Conservation (phyloP, 1,140 invertebrate genomes). For the Saxidomus purpurata region DNA sequence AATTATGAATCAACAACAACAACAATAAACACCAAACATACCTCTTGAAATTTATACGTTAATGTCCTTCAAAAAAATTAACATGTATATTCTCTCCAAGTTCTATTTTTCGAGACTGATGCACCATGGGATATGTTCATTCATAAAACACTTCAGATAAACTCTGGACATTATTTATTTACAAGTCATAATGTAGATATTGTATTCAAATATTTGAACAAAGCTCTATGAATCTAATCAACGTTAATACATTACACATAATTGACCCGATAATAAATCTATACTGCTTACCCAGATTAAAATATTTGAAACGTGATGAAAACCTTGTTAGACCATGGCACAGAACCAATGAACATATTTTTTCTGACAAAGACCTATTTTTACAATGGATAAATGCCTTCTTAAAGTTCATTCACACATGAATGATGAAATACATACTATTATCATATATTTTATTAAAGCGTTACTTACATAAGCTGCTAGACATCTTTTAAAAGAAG, state of each 20-base stretch:
- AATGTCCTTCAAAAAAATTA: neutral
- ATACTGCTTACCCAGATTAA: conserved; percentile 21
- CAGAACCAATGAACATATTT: neutral
- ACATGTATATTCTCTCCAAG: neutral
- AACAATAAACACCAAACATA: too few species aligned
- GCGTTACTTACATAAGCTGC: neutral
- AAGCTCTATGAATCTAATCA: neutral
- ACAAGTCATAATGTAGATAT: conserved; percentile 35
- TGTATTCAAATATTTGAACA: conserved; percentile 49
- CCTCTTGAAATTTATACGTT: neutral
- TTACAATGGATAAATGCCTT: neutral
- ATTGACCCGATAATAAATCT: conserved; percentile 21
- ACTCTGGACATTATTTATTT: conserved; percentile 1
- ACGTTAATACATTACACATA: neutral
- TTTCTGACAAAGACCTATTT: conserved; percentile 13
- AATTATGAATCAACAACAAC: too few species aligned
- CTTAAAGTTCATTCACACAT: conserved; percentile 25
- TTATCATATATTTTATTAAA: neutral
- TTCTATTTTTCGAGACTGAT: neutral
- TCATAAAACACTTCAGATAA: conserved; percentile 12
- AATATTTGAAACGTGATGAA: neutral
- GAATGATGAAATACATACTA: neutral
- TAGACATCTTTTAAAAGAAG: neutral
- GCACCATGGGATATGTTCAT: neutral
- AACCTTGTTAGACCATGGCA: neutral